phyloP scores from a whole-genome alignment of 2,888 invertebrate species.

The Schizaphis graminum region DNA sequence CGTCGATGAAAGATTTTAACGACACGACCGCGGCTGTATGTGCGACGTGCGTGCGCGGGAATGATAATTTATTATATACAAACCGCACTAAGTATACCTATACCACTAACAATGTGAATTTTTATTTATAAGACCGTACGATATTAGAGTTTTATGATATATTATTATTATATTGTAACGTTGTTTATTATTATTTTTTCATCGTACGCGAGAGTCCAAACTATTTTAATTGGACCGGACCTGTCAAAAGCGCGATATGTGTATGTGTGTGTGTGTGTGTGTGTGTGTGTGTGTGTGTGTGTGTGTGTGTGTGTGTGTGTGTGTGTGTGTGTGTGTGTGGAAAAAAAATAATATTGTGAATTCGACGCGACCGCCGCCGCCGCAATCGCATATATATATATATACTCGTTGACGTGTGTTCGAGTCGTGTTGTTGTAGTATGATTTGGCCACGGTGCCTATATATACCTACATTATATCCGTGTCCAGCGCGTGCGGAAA shows the following conservation, averaged over 20 bases:
- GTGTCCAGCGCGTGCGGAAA: background rate
- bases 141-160: background rate
- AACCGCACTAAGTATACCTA: no score
- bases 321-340: no score
- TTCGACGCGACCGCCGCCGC: background rate
- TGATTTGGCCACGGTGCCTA: background rate
- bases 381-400: background rate
- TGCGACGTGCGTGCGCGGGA: background rate
- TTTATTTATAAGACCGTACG: background rate
- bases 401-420: slow-evolving; percentile 1
- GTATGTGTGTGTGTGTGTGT: background rate
- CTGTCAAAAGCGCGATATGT: background rate
- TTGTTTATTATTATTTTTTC: background rate
- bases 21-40: background rate
- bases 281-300: background rate
- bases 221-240: slow-evolving; percentile 46
- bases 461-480: background rate
- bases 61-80: background rate
- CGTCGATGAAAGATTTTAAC: background rate
- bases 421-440: background rate
- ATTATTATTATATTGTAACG: background rate
- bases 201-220: background rate
- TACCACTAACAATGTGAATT: background rate
- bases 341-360: background rate
- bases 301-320: background rate